Evolutionary conservation across 2,113 vertebrate genomes (phyloP), one percentile per base, ranked within the genome.

Genomic region (Brachypodius melanocephalos): DNA sequence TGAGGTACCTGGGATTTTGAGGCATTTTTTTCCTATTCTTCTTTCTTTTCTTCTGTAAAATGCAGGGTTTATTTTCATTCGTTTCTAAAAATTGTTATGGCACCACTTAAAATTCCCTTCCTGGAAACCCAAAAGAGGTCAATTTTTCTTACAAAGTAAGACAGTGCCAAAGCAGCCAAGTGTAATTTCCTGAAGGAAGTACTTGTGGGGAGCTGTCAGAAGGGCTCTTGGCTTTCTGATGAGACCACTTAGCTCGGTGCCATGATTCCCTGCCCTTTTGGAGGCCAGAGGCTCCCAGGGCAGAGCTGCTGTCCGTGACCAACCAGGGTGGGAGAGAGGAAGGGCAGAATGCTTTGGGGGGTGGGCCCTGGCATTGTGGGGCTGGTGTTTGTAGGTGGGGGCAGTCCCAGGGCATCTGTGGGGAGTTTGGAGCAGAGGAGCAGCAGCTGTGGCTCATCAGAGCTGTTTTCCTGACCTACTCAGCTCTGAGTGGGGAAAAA

Each of bases 181-280:
- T 79, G 66, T 65, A 10, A 80, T 80, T 91, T 96, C 89, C 94
- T 8, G 1, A 48, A 90, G 94, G 85, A 95, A 91, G 78, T 66
- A 49, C 38, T 73, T 58, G 46, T 43, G 48, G 34, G 26, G 69
- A 75, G 3, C 81, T 82, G 1, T 76, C 21, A 43, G 36, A n/a
- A 83, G 20, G 46, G 22, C 74, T 57, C 59, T 85, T 82, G 66
- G 66, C 49, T 66, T 74, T 73, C 78, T 62, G 29, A 28, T 75
- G 57, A 24, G 10, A 48, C 59, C 9, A 3, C n/a, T 59, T 21
- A 42, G 34, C 89, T 69, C 31, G 18, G 38, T 54, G 36, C 40
- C 45, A 22, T 2, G 6, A 2, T 34, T 46, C 29, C 29, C 14
- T 83, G 34, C 16, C n/a, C 21, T 36, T 49, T n/a, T 25, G 46